phyloP scores from a whole-genome alignment of 2,888 invertebrate genomes.

The Mythimna loreyi region DNA sequence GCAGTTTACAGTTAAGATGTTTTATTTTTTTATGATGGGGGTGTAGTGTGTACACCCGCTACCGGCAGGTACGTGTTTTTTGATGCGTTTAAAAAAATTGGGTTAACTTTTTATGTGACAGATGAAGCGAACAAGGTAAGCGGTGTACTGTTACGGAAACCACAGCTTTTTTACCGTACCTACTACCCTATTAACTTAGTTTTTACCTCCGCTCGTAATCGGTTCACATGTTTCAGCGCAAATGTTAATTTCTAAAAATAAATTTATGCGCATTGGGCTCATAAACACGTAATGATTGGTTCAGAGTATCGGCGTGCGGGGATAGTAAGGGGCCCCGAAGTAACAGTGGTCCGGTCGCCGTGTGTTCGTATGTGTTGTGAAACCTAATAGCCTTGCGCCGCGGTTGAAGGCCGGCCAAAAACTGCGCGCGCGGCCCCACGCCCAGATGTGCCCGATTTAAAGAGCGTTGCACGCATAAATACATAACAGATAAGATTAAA shows the following conservation, averaged over 20 bases:
- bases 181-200: conserved; percentile 86
- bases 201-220: conserved; percentile 76
- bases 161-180: conserved; percentile 79
- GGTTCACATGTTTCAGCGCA: conserved; percentile 77
- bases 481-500: conserved; percentile 76
- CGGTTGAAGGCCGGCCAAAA: conserved; percentile 87
- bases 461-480: conserved; percentile 77
- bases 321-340: conserved; percentile 68
- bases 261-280: conserved; percentile 37
- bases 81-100: conserved; percentile 80
- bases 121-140: conserved; percentile 86
- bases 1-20: conserved; percentile 80
- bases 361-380: conserved; percentile 82
- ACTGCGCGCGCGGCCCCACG: conserved; percentile 76
- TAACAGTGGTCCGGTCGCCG: conserved; percentile 72
- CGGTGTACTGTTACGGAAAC: conserved; percentile 89
- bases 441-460: conserved; percentile 74
- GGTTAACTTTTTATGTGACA: conserved; percentile 84
- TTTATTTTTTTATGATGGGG: conserved; percentile 66
- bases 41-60: conserved; percentile 82
- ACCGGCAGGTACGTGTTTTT: conserved; percentile 87
- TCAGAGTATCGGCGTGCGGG: conserved; percentile 42
- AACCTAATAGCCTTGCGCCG: conserved; percentile 83
- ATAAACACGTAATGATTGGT: conserved; percentile 41
- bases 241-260: conserved; percentile 53